Conservation (phyloP, 64 coral and sea anemone genomes). For the Dendronephthya gigantea region DNA sequence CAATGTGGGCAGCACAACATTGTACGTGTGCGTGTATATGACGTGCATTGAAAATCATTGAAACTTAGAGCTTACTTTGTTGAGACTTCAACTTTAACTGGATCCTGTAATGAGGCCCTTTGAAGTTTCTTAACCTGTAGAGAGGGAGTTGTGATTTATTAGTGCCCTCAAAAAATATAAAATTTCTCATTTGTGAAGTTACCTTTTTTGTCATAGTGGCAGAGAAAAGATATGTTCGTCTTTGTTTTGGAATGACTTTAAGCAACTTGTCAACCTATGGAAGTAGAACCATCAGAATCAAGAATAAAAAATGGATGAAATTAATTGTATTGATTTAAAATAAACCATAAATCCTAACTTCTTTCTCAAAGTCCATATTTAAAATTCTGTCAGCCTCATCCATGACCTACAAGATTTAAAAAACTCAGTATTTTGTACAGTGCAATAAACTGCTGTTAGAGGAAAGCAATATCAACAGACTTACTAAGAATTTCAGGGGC, state of each 20-base stretch:
- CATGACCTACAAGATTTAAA: slow-evolving; percentile 47
- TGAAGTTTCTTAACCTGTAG: slow-evolving; percentile 92
- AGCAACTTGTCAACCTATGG: slow-evolving; percentile 81
- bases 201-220: slow-evolving; percentile 99
- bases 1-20: no score
- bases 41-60: background rate
- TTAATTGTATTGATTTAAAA: background rate
- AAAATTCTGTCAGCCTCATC: slow-evolving; percentile 99
- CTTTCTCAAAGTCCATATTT: slow-evolving; percentile 97
- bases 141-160: background rate
- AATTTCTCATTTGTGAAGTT: background rate
- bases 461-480: slow-evolving; percentile 4
- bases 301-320: background rate
- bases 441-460: no score
- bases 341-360: background rate
- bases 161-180: no score
- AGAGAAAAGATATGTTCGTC: slow-evolving; percentile 90
- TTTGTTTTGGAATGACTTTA: slow-evolving; percentile 89
- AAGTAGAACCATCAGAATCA: background rate
- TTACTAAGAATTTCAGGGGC: slow-evolving; percentile 75
- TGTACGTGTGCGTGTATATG: no score
- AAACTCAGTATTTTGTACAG: background rate
- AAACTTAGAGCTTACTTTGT: slow-evolving; percentile 55
- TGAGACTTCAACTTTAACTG: slow-evolving; percentile 95
- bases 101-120: slow-evolving; percentile 90